Evolutionary conservation across 2,888 invertebrate genomes (phyloP), one percentile per base, ranked within the genome.

Genomic region (Epinotia brunnichana): DNA sequence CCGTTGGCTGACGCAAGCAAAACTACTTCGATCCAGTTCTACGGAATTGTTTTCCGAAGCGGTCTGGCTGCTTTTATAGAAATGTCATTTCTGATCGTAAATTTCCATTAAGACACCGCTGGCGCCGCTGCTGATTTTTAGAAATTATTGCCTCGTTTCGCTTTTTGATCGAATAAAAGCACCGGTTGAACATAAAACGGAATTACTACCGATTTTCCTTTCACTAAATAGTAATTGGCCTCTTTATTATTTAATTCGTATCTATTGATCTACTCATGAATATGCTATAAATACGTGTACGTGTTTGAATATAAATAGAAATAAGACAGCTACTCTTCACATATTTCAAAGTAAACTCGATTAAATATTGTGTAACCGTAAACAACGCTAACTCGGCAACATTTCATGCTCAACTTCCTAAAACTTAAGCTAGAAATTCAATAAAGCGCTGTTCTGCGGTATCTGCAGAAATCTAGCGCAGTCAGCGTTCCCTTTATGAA

Each of bases 11-110:
- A 84, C 82, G 81, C 80, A 76, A 78, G 74, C 81, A 76, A 79
- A 83, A 79, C 64, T 70, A 63, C 72, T 74, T 70, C 76, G 76
- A 78, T 79, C 80, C 74, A 74, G 76, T 77, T 77, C 75, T 74
- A 75, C 75, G 75, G 80, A 78, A 84, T 84, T 83, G 83, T 82
- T 84, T 80, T 81, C 75, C 76, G 76, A 83, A 81, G 77, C 73
- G 75, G 44, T 75, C 67, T 41, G 67, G 41, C 78, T 77, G 76
- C 77, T 80, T 68, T 77, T 76, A 72, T 75, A 74, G 75, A 79
- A 80, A 80, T 80, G 59, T 73, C 70, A 69, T 77, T 76, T 77
- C 74, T 79, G 77, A 75, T 76, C 76, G 74, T 78, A 75, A 72
- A 75, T 76, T 75, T 78, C 75, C 73, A 76, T 77, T 76, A 75